Evolutionary conservation across 1,140 invertebrate species (phyloP), one percentile per base, ranked within the genome.

Genomic region (Holcopasites calliopsidis): DNA sequence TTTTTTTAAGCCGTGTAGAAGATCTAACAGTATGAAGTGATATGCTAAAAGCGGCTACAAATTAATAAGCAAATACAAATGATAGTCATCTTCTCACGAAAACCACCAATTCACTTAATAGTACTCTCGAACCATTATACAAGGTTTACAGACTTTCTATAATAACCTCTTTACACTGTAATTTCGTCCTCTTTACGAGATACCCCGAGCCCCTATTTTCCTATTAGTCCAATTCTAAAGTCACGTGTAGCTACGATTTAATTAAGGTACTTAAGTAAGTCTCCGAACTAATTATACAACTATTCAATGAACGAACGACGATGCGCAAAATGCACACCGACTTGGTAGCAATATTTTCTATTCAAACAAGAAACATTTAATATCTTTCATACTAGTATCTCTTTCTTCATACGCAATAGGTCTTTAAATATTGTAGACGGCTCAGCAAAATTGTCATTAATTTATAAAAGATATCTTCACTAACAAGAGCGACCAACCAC

Each of bases 161-260:
- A 49, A 26, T 35, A 60, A 47, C 54, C 18, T n/a, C n/a, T n/a
- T 28, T 60, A 38, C 31, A n/a, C 40, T 70, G 8, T 70, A 71
- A 61, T 71, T 49, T 35, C 8, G 18, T 49, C 2, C 42, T 26
- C 13, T 33, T 44, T 44, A 33, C 10, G 38, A 40, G 2, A n/a
- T 33, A 58, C 35, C 54, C 28, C 28, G 60, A 60, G 31, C 40
- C 31, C 13, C 1, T 28, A 44, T 21, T 10, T 35, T 16, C 35
- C 16, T 7, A 6, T 26, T 16, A 28, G 28, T 18, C 35, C 21
- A 31, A 31, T 54, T 33, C 23, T 7, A 21, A 57, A 42, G 6
- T n/a, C n/a, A n/a, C n/a, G n/a, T n/a, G n/a, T n/a, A n/a, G n/a
- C n/a, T n/a, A n/a, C n/a, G n/a, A n/a, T n/a, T n/a, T n/a, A n/a